These are phyloP conservation scores for Hirtodrosophila confusa DNA, from an alignment of 2,888 invertebrate species.

Conservation along the genomic window DNA sequence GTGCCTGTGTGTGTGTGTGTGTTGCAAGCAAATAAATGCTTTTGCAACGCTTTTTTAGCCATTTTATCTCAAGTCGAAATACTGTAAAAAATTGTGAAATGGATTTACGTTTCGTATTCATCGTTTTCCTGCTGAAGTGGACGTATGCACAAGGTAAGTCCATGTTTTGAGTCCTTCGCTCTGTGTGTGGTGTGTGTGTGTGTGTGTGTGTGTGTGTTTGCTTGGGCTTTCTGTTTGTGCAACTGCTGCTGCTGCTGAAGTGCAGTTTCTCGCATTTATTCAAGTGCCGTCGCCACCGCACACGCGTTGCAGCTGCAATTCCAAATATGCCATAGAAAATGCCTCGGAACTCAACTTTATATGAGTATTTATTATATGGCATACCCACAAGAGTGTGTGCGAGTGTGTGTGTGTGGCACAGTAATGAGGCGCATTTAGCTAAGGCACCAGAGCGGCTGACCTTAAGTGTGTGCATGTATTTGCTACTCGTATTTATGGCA, in stretches of 20 bases:
- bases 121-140: conserved; percentile 82
- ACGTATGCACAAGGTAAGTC: conserved; percentile 81
- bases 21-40: conserved; percentile 75
- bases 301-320: conserved; percentile 46
- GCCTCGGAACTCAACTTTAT: conserved; percentile 37
- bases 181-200: conserved; percentile 3
- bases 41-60: conserved; percentile 59
- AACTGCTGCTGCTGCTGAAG: conserved; percentile 46
- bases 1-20: conserved; percentile 32
- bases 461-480: conserved; percentile 30
- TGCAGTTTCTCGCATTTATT: conserved; percentile 56
- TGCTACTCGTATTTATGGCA: conserved; percentile 30
- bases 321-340: conserved; percentile 75
- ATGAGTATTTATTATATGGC: conserved; percentile 50
- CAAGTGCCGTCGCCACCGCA: conserved; percentile 48
- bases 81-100: conserved; percentile 78
- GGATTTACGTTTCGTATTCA: conserved; percentile 82
- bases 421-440: conserved; percentile 75
- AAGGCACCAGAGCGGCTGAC: conserved; percentile 52
- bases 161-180: conserved; percentile 23
- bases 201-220: conserved; percentile 40
- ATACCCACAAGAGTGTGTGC: conserved; percentile 6
- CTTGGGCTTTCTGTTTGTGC: conserved; percentile 63
- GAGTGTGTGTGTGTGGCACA: conserved; percentile 45
- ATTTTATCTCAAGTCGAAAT: conserved; percentile 75